Evolutionary conservation across 2,888 invertebrate species (phyloP).

Genomic region (Drosophila dives): DNA sequence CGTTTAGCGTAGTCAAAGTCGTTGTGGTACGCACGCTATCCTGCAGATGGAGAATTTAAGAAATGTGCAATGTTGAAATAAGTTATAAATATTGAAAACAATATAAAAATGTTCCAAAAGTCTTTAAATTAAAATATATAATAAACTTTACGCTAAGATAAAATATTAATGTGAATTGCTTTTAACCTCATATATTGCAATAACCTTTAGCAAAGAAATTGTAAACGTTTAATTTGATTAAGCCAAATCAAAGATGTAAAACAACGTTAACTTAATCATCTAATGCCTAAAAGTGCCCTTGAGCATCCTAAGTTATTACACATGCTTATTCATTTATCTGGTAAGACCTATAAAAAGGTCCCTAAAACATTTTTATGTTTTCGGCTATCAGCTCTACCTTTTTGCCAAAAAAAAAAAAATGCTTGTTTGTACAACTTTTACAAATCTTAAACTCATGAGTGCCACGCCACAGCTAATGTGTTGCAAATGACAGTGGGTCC

Average conservation of each 20-base stretch:
- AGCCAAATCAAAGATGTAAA: not conserved
- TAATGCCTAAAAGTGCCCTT: not conserved
- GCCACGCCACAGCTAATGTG: not conserved
- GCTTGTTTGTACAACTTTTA: not conserved
- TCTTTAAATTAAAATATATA: not conserved
- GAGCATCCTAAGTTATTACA: not conserved
- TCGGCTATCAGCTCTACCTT: not conserved
- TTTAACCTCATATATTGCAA: not conserved
- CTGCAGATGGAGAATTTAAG: slow-evolving; percentile 54
- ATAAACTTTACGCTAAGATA: not conserved
- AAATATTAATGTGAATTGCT: not conserved
- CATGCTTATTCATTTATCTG: not conserved
- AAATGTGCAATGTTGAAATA: not conserved
- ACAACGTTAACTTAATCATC: not conserved
- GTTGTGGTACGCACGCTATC: slow-evolving; percentile 83
- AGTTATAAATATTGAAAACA: not conserved
- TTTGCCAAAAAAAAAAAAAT: not conserved
- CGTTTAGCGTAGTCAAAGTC: slow-evolving; percentile 76
- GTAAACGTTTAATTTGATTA: not conserved
- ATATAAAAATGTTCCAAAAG: not conserved
- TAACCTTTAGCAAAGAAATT: not conserved
- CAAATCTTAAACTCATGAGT: not conserved
- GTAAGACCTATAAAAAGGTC: not conserved
- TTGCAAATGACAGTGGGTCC: not conserved
- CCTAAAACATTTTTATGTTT: not conserved